Conservation (phyloP, 1,140 invertebrate genomes). For the Heliconius hewitsoni region DNA sequence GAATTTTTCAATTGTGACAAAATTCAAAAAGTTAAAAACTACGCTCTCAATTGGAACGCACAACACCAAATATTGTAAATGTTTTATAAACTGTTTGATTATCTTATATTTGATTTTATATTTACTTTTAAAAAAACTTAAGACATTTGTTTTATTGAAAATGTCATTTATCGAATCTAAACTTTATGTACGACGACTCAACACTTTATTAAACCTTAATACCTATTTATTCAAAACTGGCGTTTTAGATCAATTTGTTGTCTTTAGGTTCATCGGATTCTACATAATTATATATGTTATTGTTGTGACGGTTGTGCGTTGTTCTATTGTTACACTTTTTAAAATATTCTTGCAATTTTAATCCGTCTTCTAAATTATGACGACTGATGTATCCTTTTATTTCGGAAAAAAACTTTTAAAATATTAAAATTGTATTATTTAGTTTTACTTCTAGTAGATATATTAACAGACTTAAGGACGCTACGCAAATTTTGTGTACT, state of each 20-base stretch:
- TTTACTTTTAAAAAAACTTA: constrained; percentile 1
- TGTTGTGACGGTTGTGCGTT: constrained; percentile 69
- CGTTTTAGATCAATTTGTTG: constrained; percentile 65
- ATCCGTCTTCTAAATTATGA: constrained; percentile 66
- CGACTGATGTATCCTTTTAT: constrained; percentile 29
- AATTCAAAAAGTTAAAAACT: constrained; percentile 18
- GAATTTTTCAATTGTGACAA: neutral
- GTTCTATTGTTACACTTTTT: constrained; percentile 48
- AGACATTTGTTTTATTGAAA: constrained; percentile 5
- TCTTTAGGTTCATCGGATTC: constrained; percentile 58
- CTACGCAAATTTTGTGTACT: constrained; percentile 3
- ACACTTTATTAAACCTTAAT: neutral
- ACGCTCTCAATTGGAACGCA: constrained; percentile 25
- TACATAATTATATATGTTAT: constrained; percentile 41
- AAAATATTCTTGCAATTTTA: constrained; percentile 52
- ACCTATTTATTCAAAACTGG: neutral
- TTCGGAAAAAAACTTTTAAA: constrained; percentile 18
- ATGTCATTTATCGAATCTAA: constrained; percentile 1
- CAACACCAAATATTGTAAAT: constrained; percentile 43
- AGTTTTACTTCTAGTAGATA: neutral
- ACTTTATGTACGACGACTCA: neutral
- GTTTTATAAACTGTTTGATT: constrained; percentile 19
- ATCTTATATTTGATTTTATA: neutral
- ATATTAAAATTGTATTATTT: neutral
- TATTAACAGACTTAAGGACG: neutral